phyloP scores from a whole-genome alignment of 2,888 invertebrate genomes.

The Ellobium chinense region DNA sequence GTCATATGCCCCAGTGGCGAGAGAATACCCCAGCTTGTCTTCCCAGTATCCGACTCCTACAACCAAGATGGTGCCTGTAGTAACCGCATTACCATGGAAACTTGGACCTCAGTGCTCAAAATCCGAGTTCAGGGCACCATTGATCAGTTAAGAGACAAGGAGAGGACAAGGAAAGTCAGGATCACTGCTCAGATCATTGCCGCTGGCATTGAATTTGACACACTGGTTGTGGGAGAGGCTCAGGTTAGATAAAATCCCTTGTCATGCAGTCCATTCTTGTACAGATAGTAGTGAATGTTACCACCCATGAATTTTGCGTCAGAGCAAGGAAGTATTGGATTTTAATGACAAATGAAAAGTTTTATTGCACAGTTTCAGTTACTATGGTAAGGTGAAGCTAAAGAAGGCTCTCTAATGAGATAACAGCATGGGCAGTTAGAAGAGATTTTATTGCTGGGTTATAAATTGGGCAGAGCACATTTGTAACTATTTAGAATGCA shows the following conservation, averaged over 20 bases:
- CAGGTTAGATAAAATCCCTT: conserved; percentile 46
- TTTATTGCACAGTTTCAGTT: no score
- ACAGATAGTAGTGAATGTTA: no score
- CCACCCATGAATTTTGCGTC: no score
- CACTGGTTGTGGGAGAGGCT: conserved; percentile 43
- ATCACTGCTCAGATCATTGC: conserved; percentile 46
- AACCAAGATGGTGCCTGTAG: conserved; percentile 49
- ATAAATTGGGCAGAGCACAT: no score
- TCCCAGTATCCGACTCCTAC: conserved; percentile 48
- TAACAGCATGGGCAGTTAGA: no score
- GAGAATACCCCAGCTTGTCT: conserved; percentile 56
- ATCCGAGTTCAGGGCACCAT: conserved; percentile 58
- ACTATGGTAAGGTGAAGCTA: no score
- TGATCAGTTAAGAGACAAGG: conserved; percentile 57
- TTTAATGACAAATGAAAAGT: no score
- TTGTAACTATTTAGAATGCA: no score
- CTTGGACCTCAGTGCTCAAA: conserved; percentile 50
- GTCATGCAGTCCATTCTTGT: no score
- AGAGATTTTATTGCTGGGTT: no score
- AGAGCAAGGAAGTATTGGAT: no score
- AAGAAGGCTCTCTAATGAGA: no score
- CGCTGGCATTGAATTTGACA: conserved; percentile 31
- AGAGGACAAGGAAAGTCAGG: conserved; percentile 53
- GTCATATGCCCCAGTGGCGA: conserved; percentile 52
- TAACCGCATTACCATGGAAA: conserved; percentile 55